Evolutionary conservation across 2,888 invertebrate species (phyloP).

Genomic region (Cybosia mesomella): DNA sequence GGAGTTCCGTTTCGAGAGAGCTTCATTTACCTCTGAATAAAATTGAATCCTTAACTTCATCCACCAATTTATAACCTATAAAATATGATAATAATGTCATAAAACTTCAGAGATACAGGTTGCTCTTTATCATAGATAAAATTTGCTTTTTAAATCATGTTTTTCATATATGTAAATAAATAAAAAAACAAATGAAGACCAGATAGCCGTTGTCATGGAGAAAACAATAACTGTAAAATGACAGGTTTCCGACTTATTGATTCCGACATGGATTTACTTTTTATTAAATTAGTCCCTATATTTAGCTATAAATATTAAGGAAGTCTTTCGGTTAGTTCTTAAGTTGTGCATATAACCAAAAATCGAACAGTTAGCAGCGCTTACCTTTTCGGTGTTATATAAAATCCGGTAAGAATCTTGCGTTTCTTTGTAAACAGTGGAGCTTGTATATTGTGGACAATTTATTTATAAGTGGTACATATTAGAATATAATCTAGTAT

Average conservation of each 20-base stretch:
- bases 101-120: background rate
- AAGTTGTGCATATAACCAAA: conserved; percentile 35
- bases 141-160: background rate
- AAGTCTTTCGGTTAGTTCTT: conserved; percentile 32
- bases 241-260: conserved; percentile 41
- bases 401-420: conserved; percentile 11
- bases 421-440: background rate
- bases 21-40: conserved; percentile 75
- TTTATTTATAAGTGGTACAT: background rate
- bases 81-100: conserved; percentile 27
- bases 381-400: conserved; percentile 33
- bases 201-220: conserved; percentile 62
- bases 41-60: conserved; percentile 77
- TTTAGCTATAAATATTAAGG: conserved; percentile 35
- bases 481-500: background rate
- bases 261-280: conserved; percentile 28
- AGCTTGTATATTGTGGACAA: background rate
- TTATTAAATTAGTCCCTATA: conserved; percentile 40
- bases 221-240: conserved; percentile 59
- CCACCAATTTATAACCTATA: conserved; percentile 65
- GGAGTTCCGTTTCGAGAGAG: background rate
- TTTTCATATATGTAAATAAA: conserved; percentile 32
- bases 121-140: background rate
- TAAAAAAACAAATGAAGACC: conserved; percentile 56
- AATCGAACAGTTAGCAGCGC: conserved; percentile 26